A percentile compares a stretch with the other conserved stretches of the same genome.
Conservation (phyloP, 2,888 invertebrate species). For the Ophion ellenae region DNA sequence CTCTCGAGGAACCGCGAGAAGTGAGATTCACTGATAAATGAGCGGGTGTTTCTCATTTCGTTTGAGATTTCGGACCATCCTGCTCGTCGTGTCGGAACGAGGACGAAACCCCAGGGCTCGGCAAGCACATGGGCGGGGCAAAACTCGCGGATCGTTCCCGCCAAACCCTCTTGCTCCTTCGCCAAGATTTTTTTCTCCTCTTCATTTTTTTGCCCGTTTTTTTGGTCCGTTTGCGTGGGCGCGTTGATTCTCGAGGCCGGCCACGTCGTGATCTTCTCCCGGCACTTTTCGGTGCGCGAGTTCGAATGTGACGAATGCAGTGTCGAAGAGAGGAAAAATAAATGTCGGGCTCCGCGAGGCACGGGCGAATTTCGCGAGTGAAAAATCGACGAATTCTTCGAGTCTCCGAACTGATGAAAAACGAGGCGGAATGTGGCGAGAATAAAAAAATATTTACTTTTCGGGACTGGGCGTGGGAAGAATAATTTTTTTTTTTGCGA, state of each 20-base stretch:
- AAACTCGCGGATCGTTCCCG: constrained; percentile 45
- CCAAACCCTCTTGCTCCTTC: constrained; percentile 33
- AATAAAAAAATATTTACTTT: constrained; percentile 1
- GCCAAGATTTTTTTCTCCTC: constrained; percentile 25
- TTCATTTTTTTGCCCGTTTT: not conserved
- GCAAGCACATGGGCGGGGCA: constrained; percentile 77
- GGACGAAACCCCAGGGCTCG: constrained; percentile 69
- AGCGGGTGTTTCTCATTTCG: constrained; percentile 79
- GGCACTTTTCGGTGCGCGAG: constrained; percentile 10
- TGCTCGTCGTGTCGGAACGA: constrained; percentile 74
- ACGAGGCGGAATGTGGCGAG: not conserved
- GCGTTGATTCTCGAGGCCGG: constrained; percentile 36
- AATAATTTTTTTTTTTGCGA: not conserved
- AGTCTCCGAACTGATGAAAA: not conserved
- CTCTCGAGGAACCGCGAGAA: constrained; percentile 62
- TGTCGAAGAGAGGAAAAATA: constrained; percentile 7
- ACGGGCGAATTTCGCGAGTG: not conserved
- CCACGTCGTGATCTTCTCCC: constrained; percentile 13
- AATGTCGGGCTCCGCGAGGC: not conserved
- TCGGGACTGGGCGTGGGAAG: not conserved
- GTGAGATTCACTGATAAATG: constrained; percentile 81
- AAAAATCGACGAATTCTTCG: constrained; percentile 16
- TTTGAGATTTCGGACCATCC: constrained; percentile 73
- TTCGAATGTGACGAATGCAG: constrained; percentile 35
- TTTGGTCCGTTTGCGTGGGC: constrained; percentile 50